Base-by-base conservation (phyloP, 2,113 vertebrate species). In the Chitala chitala region DNA sequence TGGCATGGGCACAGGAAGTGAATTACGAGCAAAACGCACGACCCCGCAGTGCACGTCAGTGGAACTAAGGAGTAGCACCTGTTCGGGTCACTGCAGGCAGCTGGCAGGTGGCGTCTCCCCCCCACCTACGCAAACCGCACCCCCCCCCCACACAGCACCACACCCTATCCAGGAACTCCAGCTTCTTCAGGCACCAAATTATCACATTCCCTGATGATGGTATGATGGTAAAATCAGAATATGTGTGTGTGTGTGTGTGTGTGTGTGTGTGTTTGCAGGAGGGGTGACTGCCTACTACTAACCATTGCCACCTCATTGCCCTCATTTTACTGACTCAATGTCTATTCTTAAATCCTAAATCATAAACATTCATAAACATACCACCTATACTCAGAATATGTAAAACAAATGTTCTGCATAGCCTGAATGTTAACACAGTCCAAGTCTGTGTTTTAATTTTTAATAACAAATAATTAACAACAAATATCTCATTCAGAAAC, bases 131-230 rank as follows among this genome's bases (percentile, higher is more conserved):
- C n/a, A n/a, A n/a, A 22, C 29, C n/a, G 7, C 5, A 55, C 44
- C 29, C 13, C 20, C 15, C 42, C 58, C 38, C 9, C 61, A 6
- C 20, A 24, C n/a, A 26, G 10, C 42, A 59, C 71, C 56, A 59
- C 71, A 50, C 71, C 71, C 71, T n/a, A 17, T 20, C 26, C 71
- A 64, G 46, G 58, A 73, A 22, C 12, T 3, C 44, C 26, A 22
- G 38, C 29, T 40, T 26, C 71, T 20, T 3, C 22, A 20, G 33
- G 33, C 48, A 29, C 31, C 46, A 53, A 31, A 17, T 24, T 1
- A 8, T 24, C 15, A 36, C 72, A 73, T 73, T 63, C 72, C 58
- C 4, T 44, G 24, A 9, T 48, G 44, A 42, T 36, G 48, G 44
- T 15, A 9, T 48, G 44, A 42, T 36, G 48, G 44, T 15, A 53